Base-by-base conservation (phyloP, 2,113 vertebrate species). In the Oophaga pumilio region DNA sequence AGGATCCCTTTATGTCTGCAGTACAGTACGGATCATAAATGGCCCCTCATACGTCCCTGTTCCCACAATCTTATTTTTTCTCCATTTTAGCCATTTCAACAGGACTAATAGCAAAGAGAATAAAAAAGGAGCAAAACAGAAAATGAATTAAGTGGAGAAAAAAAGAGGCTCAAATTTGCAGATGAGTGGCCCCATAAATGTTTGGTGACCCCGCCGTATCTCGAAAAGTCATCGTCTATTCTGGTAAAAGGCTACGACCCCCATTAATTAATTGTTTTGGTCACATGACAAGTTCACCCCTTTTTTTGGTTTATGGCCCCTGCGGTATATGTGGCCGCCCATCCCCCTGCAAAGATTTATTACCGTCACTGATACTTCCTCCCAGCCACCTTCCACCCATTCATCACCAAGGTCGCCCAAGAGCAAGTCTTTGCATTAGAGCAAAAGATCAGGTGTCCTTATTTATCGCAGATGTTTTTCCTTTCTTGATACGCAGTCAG, bases 341-440 rank as follows among this genome's bases (percentile, higher is more conserved):
- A 52, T 5, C 71, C 53, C 33, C 56, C 59, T 10, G 6, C 26
- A 11, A 69, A 28, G 62, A 86, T 86, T 86, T 86, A 86, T 79
- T 86, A 79, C 76, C 43, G 85, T 86, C 80, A 73, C 76, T 62
- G 76, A 85, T 74, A 71, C 64, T 50, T 49, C 83, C 49, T 49
- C 26, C 22, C 53, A 52, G 33, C 8, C 43, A 49, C 59, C 7
- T 49, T 76, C 50, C 59, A 76, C 57, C 18, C 59, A 66, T 78
- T 77, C 49, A 64, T 26, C 59, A 28, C 64, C 73, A 56, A 85
- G 53, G 52, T 52, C 26, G 33, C 33, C 17, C 53, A 60, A 57
- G 56, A 24, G 59, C 77, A 77, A 53, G 50, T n/a, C 50, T 24
- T 77, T 52, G 50, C 50, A 77, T 52, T 52, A 50, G 74, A 7